phyloP scores from a whole-genome alignment of 92 coral and sea anemone species.

The Diadumene lineata region DNA sequence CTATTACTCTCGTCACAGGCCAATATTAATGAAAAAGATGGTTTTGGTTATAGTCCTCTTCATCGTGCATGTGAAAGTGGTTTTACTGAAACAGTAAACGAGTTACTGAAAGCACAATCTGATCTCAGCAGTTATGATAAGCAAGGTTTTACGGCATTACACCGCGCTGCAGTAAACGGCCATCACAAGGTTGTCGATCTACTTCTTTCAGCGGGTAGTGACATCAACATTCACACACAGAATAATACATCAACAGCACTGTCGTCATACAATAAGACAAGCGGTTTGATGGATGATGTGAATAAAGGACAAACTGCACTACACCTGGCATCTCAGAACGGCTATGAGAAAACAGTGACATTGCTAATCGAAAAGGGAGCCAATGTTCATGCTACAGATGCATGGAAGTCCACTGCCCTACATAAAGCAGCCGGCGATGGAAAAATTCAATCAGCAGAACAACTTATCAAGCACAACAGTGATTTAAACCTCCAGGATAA shows the following conservation, averaged over 20 bases:
- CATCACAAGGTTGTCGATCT: slow-evolving; percentile 47
- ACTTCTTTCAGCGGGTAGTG: slow-evolving; percentile 53
- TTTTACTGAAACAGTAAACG: slow-evolving; percentile 38
- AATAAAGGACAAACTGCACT: slow-evolving; percentile 59
- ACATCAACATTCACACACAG: slow-evolving; percentile 42
- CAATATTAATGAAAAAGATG: slow-evolving; percentile 38
- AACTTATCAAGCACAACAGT: slow-evolving; percentile 37
- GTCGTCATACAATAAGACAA: neutral
- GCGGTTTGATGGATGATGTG: neutral
- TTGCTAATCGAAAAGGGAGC: slow-evolving; percentile 61
- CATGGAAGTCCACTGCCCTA: slow-evolving; percentile 64
- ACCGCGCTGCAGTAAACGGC: slow-evolving; percentile 76
- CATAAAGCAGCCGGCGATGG: slow-evolving; percentile 79
- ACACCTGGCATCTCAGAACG: slow-evolving; percentile 72
- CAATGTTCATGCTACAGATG: slow-evolving; percentile 52
- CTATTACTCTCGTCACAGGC: slow-evolving; percentile 39
- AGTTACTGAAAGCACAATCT: slow-evolving; percentile 50
- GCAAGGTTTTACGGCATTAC: slow-evolving; percentile 68
- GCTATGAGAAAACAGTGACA: slow-evolving; percentile 58
- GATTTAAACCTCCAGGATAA: slow-evolving; percentile 53
- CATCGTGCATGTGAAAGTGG: slow-evolving; percentile 75
- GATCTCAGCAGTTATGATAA: slow-evolving; percentile 60
- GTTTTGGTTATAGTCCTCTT: slow-evolving; percentile 70
- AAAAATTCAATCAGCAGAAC: slow-evolving; percentile 41
- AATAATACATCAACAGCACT: slow-evolving; percentile 4